These are phyloP conservation scores for Oryzias javanicus DNA, from an alignment of 2,113 vertebrate genomes.

Conservation along the genomic window DNA sequence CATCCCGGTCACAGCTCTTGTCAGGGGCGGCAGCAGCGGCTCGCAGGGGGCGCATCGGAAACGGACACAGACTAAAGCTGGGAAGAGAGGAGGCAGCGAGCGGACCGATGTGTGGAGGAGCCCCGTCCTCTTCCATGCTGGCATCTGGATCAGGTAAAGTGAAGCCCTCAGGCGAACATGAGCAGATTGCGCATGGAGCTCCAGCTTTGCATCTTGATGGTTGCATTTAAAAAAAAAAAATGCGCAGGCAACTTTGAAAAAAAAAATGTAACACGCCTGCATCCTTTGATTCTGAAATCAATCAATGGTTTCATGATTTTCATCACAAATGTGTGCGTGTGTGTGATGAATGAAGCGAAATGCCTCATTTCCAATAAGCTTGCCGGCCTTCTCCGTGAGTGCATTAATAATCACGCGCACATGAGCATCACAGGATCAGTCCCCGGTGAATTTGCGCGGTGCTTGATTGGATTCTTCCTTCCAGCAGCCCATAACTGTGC, in stretches of 20 bases:
- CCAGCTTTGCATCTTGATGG: constrained; percentile 14
- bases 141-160: constrained; percentile 59
- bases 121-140: constrained; percentile 9
- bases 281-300: constrained; percentile 44
- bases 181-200: constrained; percentile 17
- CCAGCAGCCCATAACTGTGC: neutral
- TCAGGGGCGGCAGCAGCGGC: constrained; percentile 21
- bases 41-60: constrained; percentile 32
- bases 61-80: constrained; percentile 6
- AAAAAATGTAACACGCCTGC: constrained; percentile 22
- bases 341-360: constrained; percentile 23
- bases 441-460: constrained; percentile 1
- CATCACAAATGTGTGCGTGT: neutral
- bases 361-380: constrained; percentile 14
- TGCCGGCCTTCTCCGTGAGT: constrained; percentile 25
- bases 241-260: constrained; percentile 57
- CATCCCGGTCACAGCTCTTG: constrained; percentile 25
- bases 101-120: constrained; percentile 25
- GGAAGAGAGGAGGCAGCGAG: constrained; percentile 15
- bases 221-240: constrained; percentile 11
- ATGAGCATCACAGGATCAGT: constrained; percentile 22
- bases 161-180: constrained; percentile 16
- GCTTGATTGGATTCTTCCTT: constrained; percentile 4
- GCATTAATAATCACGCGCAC: constrained; percentile 19
- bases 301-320: neutral